Evolutionary conservation across 2,888 invertebrate genomes (phyloP), one percentile per base, ranked within the genome.

Genomic region (Neocrepidodera transversa): DNA sequence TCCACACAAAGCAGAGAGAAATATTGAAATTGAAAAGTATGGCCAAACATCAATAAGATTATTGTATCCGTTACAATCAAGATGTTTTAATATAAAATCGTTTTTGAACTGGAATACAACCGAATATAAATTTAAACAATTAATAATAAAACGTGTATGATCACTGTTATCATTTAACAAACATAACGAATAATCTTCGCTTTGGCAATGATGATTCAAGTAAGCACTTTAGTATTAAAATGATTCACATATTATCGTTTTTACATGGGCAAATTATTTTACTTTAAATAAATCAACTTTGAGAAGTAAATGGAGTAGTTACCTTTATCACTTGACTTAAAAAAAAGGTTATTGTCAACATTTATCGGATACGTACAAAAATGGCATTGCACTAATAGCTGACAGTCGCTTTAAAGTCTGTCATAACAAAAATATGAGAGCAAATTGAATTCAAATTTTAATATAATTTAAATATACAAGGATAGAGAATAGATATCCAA

Each of bases 361-460:
- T 18, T 18, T 40, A 13, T 32, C 32, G n/a, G 11, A 6, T 35
- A 6, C n/a, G 6, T n/a, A n/a, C n/a, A n/a, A n/a, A n/a, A n/a
- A n/a, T n/a, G n/a, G n/a, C n/a, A n/a, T n/a, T n/a, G n/a, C n/a
- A n/a, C 1, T n/a, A 14, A 5, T 47, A 30, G 10, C 11, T 13
- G 13, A 26, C 26, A 17, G 17, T 16, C 16, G 18, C 16, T 40
- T 40, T 13, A 42, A 42, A 42, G 18, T 10, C 42, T 42, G 20
- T 42, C 20, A 42, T 10, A 13, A 18, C 13, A 20, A 20, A 16
- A n/a, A 42, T n/a, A 5, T 11, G 32, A 32, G 32, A 13, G 23
- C 42, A 11, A 42, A 42, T 20, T 42, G 32, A 32, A 32, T 32
- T 32, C 32, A 32, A 32, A 32, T 32, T 32, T 32, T 32, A 32